Evolutionary conservation across 2,888 invertebrate genomes (phyloP), one percentile per base, ranked within the genome.

Genomic region (Napeogenes inachia): DNA sequence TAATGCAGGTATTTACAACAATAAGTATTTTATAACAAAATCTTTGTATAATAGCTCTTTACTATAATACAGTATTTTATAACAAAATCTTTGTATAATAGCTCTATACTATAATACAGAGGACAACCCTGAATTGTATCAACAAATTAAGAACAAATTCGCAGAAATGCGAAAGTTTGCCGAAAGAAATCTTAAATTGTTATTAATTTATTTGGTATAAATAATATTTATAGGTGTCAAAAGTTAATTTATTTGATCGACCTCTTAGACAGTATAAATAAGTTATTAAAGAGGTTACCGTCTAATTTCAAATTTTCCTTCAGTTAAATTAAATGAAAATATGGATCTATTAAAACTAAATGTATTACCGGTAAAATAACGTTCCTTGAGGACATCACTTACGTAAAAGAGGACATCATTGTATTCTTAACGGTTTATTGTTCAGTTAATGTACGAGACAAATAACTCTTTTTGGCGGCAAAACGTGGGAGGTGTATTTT

Each of bases 351-450:
- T 60, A 63, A 64, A 62, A 63, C 56, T 56, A 63, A 38, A 54
- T 57, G 60, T 46, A 59, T 60, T 55, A 60, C 59, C 60, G 42
- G 10, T 42, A 42, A 42, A 61, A 65, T 59, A 21, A 65, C 56
- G 60, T 65, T 63, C 63, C 32, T 57, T 67, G 61, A 64, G 61
- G 62, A 63, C 65, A 70, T 71, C 65, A 62, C 71, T 71, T 71
- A 70, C 70, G 70, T 66, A 72, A 72, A 73, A 72, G 68, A 67
- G 74, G 74, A 70, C 72, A 73, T 69, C 73, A 72, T 75, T 80
- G 82, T 84, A 71, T 78, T 73, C 74, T 79, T 87, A 89, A 89
- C 89, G 87, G 89, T 85, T 77, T 75, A 82, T 84, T 83, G 83
- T 84, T 82, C 73, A 74, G 75, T 79, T 80, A 84, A 82, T 76